Base-by-base conservation (phyloP, 2,113 vertebrate species). In the Thomomys bottae region DNA sequence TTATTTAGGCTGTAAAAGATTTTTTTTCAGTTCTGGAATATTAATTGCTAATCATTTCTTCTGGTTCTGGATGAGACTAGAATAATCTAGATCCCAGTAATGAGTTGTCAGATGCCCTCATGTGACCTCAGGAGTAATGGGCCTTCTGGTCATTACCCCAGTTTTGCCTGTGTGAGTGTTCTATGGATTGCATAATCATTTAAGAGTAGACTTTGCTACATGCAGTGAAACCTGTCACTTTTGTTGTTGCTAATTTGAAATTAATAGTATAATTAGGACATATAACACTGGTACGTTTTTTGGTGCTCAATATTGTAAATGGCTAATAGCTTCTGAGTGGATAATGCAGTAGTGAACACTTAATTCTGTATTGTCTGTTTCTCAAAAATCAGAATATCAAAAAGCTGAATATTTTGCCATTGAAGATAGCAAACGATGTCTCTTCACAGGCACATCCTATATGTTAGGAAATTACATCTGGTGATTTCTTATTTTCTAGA, bases 91-190 rank as follows among this genome's bases (percentile, higher is more conserved):
- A 86, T 83, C 49, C n/a, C 8, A 64, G 3, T 80, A 86, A 64
- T 71, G 89, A 90, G n/a, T 84, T 87, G 84, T 94, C 57, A 2
- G 66, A 77, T 84, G 82, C 54, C 71, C 67, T 96, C 54, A 24
- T 34, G 38, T 91, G 70, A 87, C 54, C 59, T 90, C 30, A 15
- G 64, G 42, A 71, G n/a, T 78, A 76, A 86, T 24, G 68, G 42
- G 28, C 10, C 59, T 80, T 24, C 61, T 77, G 68, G 36, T 66
- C 79, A 21, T 64, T 66, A 40, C 12, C 0, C 81, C 76, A 24
- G 72, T 23, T 76, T 90, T 90, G 34, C 32, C 9, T 90, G 0
- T 78, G 14, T 91, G 63, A 63, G 30, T 89, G 21, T 85, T 93
- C 17, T 73, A 4, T 85, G 49, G 10, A 73, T 90, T 93, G 45